Base-by-base conservation (phyloP, 2,113 vertebrate species). In the Atractosteus spatula region DNA sequence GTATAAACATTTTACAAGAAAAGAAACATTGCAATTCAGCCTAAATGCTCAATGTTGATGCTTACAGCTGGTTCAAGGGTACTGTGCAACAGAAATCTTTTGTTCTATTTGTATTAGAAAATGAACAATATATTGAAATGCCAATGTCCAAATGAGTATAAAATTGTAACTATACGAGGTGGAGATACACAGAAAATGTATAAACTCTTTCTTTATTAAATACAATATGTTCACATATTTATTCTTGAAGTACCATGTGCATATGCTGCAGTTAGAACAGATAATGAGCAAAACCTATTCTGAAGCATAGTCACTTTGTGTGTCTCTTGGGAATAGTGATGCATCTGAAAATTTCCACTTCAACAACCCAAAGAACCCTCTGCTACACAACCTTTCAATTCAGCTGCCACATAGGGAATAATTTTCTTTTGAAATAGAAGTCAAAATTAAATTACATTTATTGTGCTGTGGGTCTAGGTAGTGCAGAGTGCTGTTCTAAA, bases 281-380 rank as follows among this genome's bases (percentile, higher is more conserved):
- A 55, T 29, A 55, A 55, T 55, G 55, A 55, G 13, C 13, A 59
- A 13, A 13, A 16, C 4, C 12, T 59, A 59, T 59, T 59, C 57
- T 59, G 14, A 59, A 13, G 3, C n/a, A 16, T 14, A 59, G 57
- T 16, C 57, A 13, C 57, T 59, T 59, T 59, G 57, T 59, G 57
- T 16, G 11, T 59, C 57, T 16, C 57, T 59, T 14, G 57, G 57
- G 12, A 14, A 59, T n/a, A 16, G 57, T 13, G 12, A 59, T 5
- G 47, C 47, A 51, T 67, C 44, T 67, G 66, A 47, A 67, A 16
- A 67, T 67, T 47, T 67, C 8, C 16, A 47, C 66, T 47, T 67
- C 66, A 47, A 16, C 14, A 67, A 47, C 41, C 41, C 45, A 7
- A 11, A 59, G 14, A 59, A 13, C 11, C 14, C 4, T 59, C 57